Evolutionary conservation across 1,140 invertebrate species (phyloP), one percentile per base, ranked within the genome.

Genomic region (Elymnias hypermnestra): DNA sequence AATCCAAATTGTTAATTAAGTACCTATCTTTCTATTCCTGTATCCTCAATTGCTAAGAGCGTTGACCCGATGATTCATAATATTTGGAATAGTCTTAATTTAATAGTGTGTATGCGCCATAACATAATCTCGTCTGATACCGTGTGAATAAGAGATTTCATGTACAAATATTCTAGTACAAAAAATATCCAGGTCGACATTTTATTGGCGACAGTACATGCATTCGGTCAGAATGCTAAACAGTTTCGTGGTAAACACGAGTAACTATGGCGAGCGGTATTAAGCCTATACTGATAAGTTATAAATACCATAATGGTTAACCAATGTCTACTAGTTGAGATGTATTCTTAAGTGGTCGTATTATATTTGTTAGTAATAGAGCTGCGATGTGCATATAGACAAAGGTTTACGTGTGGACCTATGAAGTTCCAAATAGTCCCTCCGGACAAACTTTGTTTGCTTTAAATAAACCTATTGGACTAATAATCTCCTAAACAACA

Each of bases 191-290:
- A 79, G 79, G 79, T 72, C 68, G 68, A 70, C 56, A 46, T 62
- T 78, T 77, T 76, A 74, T 75, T 77, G 68, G 69, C 67, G 72
- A 72, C 66, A 61, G 64, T 63, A 67, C 60, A 61, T 63, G 60
- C 64, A 72, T 73, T 63, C 68, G 60, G 63, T 70, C 67, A 66
- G 79, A 83, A 83, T 83, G 79, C 68, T 83, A 83, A 83, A 60
- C 70, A 81, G 79, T 72, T 78, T 74, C 78, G 68, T 66, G 72
- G 65, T 72, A 75, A 82, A 64, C 63, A 63, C 67, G 60, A 70
- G 62, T 63, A 63, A 63, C 57, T 69, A 63, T 55, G 62, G 50
- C 63, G 38, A 59, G 61, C 41, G 56, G 65, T 50, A 63, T 53
- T 41, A 49, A 50, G 57, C 49, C 55, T 62, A 55, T 39, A 38